Percentiles rank a stretch among this genome's conserved stretches.
phyloP scores from a whole-genome alignment of 2,797 vertebrate genomes.

The Oceanodroma leucorhoa region DNA sequence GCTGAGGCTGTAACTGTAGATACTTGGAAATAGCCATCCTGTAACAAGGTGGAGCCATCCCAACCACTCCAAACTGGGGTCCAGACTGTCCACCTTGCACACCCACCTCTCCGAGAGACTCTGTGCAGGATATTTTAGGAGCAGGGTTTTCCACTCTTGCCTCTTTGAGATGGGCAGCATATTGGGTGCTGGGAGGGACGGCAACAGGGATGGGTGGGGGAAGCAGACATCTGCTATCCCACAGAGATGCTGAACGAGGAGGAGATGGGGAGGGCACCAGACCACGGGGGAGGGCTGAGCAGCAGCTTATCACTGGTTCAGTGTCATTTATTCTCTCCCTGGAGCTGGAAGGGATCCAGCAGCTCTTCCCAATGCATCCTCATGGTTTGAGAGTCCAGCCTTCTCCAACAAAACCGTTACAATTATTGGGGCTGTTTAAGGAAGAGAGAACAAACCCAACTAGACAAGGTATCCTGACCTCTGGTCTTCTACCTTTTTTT shows the following conservation, averaged over 20 bases:
- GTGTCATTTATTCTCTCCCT: neutral
- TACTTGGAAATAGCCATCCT: neutral
- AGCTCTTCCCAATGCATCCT: neutral
- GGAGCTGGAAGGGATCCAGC: neutral
- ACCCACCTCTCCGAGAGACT: neutral
- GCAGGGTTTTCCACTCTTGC: neutral
- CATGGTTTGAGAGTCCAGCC: neutral
- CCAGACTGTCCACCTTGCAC: too few relatives aligned
- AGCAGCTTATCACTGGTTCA: neutral
- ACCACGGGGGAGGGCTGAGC: neutral
- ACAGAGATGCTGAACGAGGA: neutral
- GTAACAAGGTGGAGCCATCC: neutral
- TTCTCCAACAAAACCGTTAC: neutral
- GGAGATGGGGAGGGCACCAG: neutral
- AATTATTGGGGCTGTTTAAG: neutral
- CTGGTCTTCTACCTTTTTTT: neutral
- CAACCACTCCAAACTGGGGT: neutral
- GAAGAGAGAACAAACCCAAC: neutral
- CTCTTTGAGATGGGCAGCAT: neutral
- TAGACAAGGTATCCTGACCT: neutral
- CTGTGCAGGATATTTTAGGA: rapidly evolving
- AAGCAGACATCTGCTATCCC: neutral
- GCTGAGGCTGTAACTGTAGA: neutral
- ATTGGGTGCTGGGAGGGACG: neutral
- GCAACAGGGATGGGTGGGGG: rapidly evolving